Percentiles rank a stretch among this genome's conserved stretches.
Conservation (phyloP, 2,113 vertebrate species). For the Aviceda subcristata region DNA sequence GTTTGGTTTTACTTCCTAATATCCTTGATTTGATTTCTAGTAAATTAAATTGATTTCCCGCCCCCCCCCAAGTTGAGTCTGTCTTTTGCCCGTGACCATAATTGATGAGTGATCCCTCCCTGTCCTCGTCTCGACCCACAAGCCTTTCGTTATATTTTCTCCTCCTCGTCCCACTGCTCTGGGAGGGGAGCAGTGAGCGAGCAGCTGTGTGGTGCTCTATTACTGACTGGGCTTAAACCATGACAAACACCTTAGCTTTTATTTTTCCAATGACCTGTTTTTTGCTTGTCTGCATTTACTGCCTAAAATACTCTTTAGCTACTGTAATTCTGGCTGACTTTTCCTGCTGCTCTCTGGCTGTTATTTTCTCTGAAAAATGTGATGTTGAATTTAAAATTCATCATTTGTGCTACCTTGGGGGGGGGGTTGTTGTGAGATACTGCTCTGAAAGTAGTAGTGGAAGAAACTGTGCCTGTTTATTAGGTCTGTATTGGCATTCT, state of each 20-base stretch:
- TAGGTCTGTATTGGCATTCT: not conserved
- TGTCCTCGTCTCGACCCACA: too few species aligned
- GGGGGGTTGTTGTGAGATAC: not conserved
- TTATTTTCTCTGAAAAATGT: not conserved
- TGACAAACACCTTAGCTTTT: not conserved
- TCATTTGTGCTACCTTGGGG: not conserved
- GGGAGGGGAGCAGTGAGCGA: too few species aligned
- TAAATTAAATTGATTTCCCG: too few species aligned
- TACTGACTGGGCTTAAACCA: too few species aligned
- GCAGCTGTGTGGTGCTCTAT: too few species aligned
- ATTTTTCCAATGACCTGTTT: not conserved
- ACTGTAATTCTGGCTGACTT: not conserved
- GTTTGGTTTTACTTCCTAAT: too few species aligned
- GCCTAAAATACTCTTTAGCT: not conserved
- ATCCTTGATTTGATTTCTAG: too few species aligned
- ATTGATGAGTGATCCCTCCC: too few species aligned
- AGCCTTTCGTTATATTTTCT: too few species aligned
- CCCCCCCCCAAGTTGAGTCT: too few species aligned
- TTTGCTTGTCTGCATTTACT: not conserved
- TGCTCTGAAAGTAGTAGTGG: not conserved
- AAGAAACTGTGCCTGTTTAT: not conserved
- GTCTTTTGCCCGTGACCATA: too few species aligned
- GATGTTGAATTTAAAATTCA: not conserved
- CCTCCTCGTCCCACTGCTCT: too few species aligned
- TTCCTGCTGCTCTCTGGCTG: not conserved